These are phyloP conservation scores for Pocillopora meandrina DNA, from an alignment of 92 coral and sea anemone species.

Conservation along the genomic window DNA sequence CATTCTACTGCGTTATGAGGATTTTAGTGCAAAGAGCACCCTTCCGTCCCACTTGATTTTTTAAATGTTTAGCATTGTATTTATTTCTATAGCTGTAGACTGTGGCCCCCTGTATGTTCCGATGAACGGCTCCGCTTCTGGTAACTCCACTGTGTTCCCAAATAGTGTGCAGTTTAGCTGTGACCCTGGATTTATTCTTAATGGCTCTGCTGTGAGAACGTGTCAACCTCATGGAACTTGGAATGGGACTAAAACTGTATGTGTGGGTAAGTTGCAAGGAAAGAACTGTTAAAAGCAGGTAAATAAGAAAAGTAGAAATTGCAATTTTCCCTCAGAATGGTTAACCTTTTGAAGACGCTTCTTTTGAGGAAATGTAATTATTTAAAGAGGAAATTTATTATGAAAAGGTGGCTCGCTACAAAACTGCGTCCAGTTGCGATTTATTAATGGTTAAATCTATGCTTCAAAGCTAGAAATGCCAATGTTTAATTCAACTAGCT, in stretches of 20 bases:
- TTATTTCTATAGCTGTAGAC: slow-evolving; percentile 21
- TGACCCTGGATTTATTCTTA: slow-evolving; percentile 21
- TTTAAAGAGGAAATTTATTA: no score
- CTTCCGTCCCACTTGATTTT: neutral
- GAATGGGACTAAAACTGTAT: slow-evolving; percentile 39
- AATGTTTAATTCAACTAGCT: neutral
- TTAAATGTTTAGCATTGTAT: no score
- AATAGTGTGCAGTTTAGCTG: slow-evolving; percentile 25
- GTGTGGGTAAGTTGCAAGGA: slow-evolving; percentile 3
- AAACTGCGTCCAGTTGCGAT: no score
- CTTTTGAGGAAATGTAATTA: neutral
- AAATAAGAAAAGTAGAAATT: neutral
- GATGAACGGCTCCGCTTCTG: slow-evolving; percentile 18
- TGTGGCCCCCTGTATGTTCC: slow-evolving; percentile 48
- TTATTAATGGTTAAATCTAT: no score
- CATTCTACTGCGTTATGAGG: no score
- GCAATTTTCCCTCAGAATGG: no score
- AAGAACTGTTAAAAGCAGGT: neutral
- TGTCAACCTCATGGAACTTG: slow-evolving; percentile 47
- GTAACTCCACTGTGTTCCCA: slow-evolving; percentile 45
- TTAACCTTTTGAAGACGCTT: neutral
- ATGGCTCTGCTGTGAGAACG: slow-evolving; percentile 27
- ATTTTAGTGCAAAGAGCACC: no score
- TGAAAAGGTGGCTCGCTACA: no score
- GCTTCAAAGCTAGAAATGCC: neutral